Evolutionary conservation across 1,140 invertebrate genomes (phyloP).

Genomic region (Philaenus spumarius): DNA sequence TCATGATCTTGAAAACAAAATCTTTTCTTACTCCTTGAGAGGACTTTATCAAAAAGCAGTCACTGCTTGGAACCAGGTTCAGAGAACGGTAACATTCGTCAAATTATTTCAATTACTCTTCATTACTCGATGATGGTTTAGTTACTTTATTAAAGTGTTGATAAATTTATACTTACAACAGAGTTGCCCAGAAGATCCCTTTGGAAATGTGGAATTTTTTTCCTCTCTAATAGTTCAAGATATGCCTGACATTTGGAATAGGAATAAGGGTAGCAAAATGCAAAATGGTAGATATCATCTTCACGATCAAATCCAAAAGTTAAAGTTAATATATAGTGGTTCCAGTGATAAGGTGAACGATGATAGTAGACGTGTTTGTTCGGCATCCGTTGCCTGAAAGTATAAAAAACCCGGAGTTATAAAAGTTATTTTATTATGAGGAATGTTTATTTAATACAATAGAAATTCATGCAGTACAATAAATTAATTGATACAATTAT

Average conservation of each 20-base stretch:
- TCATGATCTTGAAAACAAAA: too few species aligned
- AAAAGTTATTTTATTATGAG: background rate
- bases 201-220: slow-evolving; percentile 50
- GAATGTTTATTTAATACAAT: background rate
- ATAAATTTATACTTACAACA: slow-evolving; percentile 65
- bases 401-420: background rate
- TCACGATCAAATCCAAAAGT: slow-evolving; percentile 91
- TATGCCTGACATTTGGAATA: slow-evolving; percentile 85
- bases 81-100: too few species aligned
- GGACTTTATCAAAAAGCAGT: too few species aligned
- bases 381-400: slow-evolving; percentile 73
- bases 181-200: slow-evolving; percentile 61
- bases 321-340: slow-evolving; percentile 90
- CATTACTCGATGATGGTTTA: too few species aligned
- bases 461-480: background rate
- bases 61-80: too few species aligned
- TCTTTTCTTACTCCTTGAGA: too few species aligned
- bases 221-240: slow-evolving; percentile 66
- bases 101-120: too few species aligned
- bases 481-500: background rate
- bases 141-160: too few species aligned
- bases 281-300: slow-evolving; percentile 89
- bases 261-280: slow-evolving; percentile 88
- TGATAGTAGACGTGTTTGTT: slow-evolving; percentile 89
- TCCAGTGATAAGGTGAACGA: slow-evolving; percentile 78